phyloP scores from a whole-genome alignment of 2,113 vertebrate species.

The Zeus faber region DNA sequence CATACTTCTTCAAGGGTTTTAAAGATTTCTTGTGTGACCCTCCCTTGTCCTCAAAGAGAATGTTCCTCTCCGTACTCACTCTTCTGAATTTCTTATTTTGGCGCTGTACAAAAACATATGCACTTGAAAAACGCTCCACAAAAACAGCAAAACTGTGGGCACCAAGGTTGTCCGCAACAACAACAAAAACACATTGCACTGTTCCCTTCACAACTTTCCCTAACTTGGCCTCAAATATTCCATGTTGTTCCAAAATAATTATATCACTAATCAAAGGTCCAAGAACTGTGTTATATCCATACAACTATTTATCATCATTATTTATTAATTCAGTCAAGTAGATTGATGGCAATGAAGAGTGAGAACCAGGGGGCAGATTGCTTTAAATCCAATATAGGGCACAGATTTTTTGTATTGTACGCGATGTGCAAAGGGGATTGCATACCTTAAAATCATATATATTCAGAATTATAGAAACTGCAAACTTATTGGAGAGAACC shows the following conservation, averaged over 20 bases:
- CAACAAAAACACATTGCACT: conserved; percentile 15
- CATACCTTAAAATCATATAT: too few relatives aligned
- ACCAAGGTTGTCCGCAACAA: conserved; percentile 15
- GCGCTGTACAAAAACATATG: not conserved
- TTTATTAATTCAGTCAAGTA: too few relatives aligned
- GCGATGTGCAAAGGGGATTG: too few relatives aligned
- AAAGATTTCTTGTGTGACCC: not conserved
- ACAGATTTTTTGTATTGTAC: too few relatives aligned
- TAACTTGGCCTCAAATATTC: not conserved
- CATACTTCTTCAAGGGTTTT: not conserved
- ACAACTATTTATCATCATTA: too few relatives aligned
- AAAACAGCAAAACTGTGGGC: conserved; percentile 3
- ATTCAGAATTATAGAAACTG: too few relatives aligned
- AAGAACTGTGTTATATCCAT: not conserved
- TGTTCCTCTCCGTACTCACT: not conserved
- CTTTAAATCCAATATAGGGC: too few relatives aligned
- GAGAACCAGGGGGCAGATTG: too few relatives aligned
- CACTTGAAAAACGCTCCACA: conserved; percentile 2
- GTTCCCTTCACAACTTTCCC: conserved; percentile 4
- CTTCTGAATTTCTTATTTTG: not conserved
- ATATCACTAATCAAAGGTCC: not conserved
- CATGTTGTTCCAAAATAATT: not conserved
- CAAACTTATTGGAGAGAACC: too few relatives aligned
- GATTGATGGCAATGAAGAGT: too few relatives aligned
- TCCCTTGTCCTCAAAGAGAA: not conserved